A percentile compares a stretch with the other conserved stretches of the same genome.
phyloP scores from a whole-genome alignment of 2,797 vertebrate genomes.

The Neosilurus mollespiculum region DNA sequence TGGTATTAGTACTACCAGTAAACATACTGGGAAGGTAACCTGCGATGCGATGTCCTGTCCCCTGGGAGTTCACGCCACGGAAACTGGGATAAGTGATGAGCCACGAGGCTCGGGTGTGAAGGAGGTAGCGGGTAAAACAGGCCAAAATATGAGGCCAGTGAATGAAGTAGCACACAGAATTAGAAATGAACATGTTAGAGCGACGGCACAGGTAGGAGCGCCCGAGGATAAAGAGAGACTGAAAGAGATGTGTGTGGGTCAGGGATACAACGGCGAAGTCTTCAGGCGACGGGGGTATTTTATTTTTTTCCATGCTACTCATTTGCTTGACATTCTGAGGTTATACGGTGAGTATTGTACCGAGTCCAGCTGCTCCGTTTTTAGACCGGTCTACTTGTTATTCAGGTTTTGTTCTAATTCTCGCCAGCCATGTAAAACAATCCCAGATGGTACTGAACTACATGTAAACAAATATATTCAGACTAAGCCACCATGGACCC shows the following conservation, averaged over 20 bases:
- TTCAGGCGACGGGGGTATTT: neutral
- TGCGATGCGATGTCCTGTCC: too few relatives aligned
- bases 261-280: neutral
- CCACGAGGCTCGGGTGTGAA: too few relatives aligned
- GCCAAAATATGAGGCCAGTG: too few relatives aligned
- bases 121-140: too few relatives aligned
- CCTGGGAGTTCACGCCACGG: too few relatives aligned
- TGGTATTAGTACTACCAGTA: too few relatives aligned
- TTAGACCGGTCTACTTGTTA: conserved; percentile 6
- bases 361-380: neutral
- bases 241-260: neutral
- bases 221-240: too few relatives aligned
- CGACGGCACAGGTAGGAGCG: too few relatives aligned
- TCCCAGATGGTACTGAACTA: conserved; percentile 18
- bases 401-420: conserved; percentile 12
- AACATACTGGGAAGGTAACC: too few relatives aligned
- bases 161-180: too few relatives aligned
- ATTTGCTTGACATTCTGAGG: conserved; percentile 1
- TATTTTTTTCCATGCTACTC: neutral
- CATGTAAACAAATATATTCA: conserved; percentile 33
- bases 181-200: too few relatives aligned
- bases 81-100: too few relatives aligned
- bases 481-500: conserved; percentile 5
- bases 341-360: neutral
- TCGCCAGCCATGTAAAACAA: neutral